A percentile compares a stretch with the other conserved stretches of the same genome.
These are phyloP conservation scores for Morpho helenor DNA, from an alignment of 2,888 invertebrate genomes.

Conservation along the genomic window DNA sequence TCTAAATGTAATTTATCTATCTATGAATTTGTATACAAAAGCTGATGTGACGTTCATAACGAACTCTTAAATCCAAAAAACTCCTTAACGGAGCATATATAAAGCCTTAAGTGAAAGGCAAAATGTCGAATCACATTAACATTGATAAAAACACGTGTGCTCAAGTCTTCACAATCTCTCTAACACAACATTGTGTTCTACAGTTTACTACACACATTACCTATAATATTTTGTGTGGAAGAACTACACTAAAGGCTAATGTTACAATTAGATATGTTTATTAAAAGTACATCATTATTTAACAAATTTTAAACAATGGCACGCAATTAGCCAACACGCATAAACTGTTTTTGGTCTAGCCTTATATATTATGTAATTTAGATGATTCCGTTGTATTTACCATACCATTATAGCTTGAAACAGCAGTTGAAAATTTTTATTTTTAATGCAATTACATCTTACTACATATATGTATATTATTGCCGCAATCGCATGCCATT, in stretches of 20 bases:
- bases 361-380: slow-evolving; percentile 9
- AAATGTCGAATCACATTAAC: slow-evolving; percentile 12
- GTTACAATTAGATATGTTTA: slow-evolving; percentile 74
- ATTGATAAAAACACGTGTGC: slow-evolving; percentile 18
- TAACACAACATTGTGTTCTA: slow-evolving; percentile 33
- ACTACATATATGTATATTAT: too few relatives aligned
- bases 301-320: slow-evolving; percentile 68
- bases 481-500: too few relatives aligned
- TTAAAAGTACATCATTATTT: slow-evolving; percentile 61
- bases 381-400: too few relatives aligned
- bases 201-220: slow-evolving; percentile 51
- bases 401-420: too few relatives aligned
- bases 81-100: slow-evolving; percentile 17
- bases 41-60: too few relatives aligned
- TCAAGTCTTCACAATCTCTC: slow-evolving; percentile 32
- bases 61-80: slow-evolving; percentile 1
- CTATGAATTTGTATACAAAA: too few relatives aligned
- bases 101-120: slow-evolving; percentile 16
- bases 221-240: slow-evolving; percentile 60
- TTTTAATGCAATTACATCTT: too few relatives aligned
- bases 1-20: too few relatives aligned
- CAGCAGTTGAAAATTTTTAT: too few relatives aligned
- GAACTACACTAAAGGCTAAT: slow-evolving; percentile 76
- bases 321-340: slow-evolving; percentile 54
- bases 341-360: slow-evolving; percentile 28